Conservation (phyloP, 2,888 invertebrate genomes). For the Lepeophtheirus nordmannii region DNA sequence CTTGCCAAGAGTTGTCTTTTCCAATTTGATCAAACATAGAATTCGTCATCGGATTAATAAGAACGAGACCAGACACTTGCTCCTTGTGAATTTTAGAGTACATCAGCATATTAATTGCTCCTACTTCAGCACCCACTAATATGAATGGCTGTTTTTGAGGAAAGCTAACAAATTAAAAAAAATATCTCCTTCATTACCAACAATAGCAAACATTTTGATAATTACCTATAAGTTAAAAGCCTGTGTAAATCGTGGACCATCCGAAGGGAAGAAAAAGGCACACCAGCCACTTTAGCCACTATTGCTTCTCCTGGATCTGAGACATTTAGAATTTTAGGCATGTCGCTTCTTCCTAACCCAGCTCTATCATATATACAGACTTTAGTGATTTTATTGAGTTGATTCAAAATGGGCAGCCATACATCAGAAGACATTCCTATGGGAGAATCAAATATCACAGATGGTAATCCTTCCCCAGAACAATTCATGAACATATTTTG, state of each 20-base stretch:
- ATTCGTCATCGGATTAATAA: not conserved
- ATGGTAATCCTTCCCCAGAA: not conserved
- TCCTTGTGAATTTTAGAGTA: not conserved
- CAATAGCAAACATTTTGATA: no score
- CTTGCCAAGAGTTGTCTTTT: not conserved
- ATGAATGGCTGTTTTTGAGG: not conserved
- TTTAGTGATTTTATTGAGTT: not conserved
- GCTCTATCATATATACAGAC: not conserved
- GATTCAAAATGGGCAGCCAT: not conserved
- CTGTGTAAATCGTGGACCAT: not conserved
- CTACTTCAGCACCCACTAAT: not conserved
- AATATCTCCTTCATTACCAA: not conserved
- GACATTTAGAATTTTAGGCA: not conserved
- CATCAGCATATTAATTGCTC: not conserved
- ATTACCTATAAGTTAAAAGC: not conserved
- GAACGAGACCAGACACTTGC: not conserved
- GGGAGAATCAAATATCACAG: not conserved
- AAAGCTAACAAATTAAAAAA: not conserved
- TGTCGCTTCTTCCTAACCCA: not conserved
- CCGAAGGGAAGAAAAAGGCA: not conserved
- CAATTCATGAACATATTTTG: not conserved
- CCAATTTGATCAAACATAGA: not conserved
- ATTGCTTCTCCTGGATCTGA: not conserved
- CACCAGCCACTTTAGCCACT: not conserved
- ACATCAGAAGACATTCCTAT: constrained; percentile 1